Evolutionary conservation across 2,113 vertebrate genomes (phyloP).

Genomic region (Donacobius atricapilla): DNA sequence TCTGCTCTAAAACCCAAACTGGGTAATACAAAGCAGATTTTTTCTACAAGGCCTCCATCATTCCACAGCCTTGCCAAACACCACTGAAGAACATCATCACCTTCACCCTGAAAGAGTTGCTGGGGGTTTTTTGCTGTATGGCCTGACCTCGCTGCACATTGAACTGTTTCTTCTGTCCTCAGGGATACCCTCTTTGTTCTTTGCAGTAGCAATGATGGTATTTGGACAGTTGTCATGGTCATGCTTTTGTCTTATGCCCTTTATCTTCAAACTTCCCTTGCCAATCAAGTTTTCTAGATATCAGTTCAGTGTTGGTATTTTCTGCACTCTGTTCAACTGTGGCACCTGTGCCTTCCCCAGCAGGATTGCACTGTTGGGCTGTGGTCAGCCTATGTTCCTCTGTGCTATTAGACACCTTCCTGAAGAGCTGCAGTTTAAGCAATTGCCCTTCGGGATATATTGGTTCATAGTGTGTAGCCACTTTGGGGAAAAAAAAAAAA

Average conservation of each 20-base stretch:
- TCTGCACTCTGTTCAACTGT: background rate
- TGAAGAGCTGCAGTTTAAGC: background rate
- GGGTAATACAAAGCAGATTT: background rate
- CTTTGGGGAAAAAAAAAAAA: background rate
- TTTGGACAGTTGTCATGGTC: background rate
- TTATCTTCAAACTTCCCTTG: background rate
- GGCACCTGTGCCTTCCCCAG: background rate
- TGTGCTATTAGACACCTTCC: background rate
- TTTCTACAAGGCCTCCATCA: background rate
- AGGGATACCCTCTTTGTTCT: background rate
- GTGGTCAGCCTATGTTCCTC: background rate
- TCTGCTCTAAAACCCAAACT: background rate
- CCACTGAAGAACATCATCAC: background rate
- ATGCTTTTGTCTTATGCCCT: background rate
- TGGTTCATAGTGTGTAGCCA: background rate
- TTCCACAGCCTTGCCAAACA: background rate
- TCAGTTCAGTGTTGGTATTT: background rate
- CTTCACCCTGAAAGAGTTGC: background rate
- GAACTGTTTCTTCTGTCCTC: background rate
- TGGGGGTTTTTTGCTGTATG: background rate
- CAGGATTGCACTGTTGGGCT: background rate
- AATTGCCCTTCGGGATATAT: background rate
- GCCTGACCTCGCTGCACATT: fast-evolving
- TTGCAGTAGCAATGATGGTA: background rate
- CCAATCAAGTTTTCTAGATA: background rate